Evolutionary conservation across 2,888 invertebrate genomes (phyloP), one percentile per base, ranked within the genome.

Genomic region (Formica aserva): DNA sequence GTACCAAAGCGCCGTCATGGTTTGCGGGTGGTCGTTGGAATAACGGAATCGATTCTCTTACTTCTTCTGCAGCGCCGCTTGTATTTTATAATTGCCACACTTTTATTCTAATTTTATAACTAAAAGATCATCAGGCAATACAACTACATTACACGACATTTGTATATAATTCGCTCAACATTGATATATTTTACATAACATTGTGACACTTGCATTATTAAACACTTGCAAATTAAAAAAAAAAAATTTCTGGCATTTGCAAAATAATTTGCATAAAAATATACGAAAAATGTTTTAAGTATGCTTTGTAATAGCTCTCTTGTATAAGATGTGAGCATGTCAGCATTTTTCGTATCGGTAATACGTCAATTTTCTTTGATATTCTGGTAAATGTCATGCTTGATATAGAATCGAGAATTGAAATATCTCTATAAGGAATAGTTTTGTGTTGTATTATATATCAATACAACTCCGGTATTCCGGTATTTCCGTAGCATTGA

Each of bases 21-120:
- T 74, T 78, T 72, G 78, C 78, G 78, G 78, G 78, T 78, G 78
- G 78, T 78, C 78, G 78, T n/a, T 72, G 60, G 60, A 74, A 41
- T 78, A 78, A 78, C 75, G 78, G 75, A 32, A 13, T 35, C 78
- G 57, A 60, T 72, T 57, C 75, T 22, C 45, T 4, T 8, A 26
- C 6, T 77, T 60, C 3, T 29, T 60, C 4, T 13, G 18, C 45
- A 18, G n/a, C 18, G 29, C n/a, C 52, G n/a, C 35, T 66, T 45
- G 41, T 74, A 60, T 32, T 60, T 29, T 45, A n/a, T 71, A 71
- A 60, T 76, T 48, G 4, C n/a, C 22, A 15, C 41, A 32, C 41
- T 22, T 35, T 52, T 62, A n/a, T 32, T 22, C 13, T 41, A 75
- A 48, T 15, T 29, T 52, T 26, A 52, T 18, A 69, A 52, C 35